These are phyloP conservation scores for Lepus americanus DNA, from an alignment of 2,113 vertebrate species.

Conservation along the genomic window DNA sequence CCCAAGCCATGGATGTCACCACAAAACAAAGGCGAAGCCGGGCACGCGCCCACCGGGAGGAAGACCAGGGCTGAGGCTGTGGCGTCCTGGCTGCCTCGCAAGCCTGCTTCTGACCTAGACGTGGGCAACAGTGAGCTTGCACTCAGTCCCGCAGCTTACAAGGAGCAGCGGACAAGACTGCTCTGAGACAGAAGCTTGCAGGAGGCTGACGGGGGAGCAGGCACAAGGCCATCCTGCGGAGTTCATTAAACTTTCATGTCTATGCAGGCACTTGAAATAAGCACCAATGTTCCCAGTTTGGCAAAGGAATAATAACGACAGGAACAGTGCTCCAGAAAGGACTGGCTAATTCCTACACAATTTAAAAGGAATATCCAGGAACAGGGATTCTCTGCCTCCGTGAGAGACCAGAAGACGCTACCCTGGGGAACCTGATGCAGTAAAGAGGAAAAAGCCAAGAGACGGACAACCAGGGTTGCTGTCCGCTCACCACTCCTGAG, in stretches of 20 bases:
- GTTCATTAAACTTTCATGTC: background rate
- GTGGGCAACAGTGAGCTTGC: background rate
- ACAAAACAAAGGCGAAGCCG: no score
- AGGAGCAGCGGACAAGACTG: background rate
- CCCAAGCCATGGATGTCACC: no score
- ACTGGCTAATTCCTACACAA: rapidly evolving
- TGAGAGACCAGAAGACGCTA: rapidly evolving
- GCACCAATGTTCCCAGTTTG: background rate
- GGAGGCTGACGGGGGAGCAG: background rate
- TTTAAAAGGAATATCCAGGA: background rate
- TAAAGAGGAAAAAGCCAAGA: background rate
- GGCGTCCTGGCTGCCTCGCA: background rate
- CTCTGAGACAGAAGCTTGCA: background rate
- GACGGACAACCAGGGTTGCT: background rate
- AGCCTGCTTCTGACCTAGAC: background rate
- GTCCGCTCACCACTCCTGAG: background rate
- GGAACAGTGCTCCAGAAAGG: rapidly evolving
- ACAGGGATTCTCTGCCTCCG: background rate
- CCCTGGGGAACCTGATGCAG: no score
- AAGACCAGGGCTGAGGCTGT: background rate
- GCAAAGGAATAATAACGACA: background rate
- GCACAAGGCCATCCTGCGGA: background rate
- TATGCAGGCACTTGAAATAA: background rate
- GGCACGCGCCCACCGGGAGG: rapidly evolving
- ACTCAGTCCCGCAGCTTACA: background rate